phyloP scores from a whole-genome alignment of 2,888 invertebrate genomes.

The Xanthorhoe spadicearia region DNA sequence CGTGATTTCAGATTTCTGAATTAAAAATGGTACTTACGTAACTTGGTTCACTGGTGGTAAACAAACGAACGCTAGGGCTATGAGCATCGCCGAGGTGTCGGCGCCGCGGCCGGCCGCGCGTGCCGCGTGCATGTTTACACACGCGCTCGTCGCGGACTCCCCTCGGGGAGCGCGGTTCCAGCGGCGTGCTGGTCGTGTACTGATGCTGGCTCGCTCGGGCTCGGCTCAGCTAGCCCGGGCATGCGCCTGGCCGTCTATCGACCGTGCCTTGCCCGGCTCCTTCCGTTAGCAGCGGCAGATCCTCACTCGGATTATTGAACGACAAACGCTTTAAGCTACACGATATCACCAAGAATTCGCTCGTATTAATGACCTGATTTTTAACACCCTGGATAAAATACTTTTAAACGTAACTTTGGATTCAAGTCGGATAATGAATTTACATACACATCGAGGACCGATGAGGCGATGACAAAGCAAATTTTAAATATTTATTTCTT shows the following conservation, averaged over 20 bases:
- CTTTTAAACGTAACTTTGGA: too few relatives aligned
- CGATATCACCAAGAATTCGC: slow-evolving; percentile 53
- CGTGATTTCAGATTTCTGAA: slow-evolving; percentile 42
- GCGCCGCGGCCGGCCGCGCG: slow-evolving; percentile 66
- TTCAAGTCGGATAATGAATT: too few relatives aligned
- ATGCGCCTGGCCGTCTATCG: slow-evolving; percentile 70
- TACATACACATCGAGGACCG: too few relatives aligned
- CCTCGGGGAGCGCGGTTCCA: slow-evolving; percentile 67
- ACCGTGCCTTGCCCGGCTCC: slow-evolving; percentile 66
- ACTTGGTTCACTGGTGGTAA: slow-evolving; percentile 71
- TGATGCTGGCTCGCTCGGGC: slow-evolving; percentile 50
- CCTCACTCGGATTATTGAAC: slow-evolving; percentile 66
- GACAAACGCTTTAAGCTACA: slow-evolving; percentile 54
- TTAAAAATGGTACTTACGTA: slow-evolving; percentile 67
- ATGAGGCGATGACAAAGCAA: too few relatives aligned
- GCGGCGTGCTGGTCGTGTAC: slow-evolving; percentile 77
- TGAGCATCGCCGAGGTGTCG: slow-evolving; percentile 70
- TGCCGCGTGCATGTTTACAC: slow-evolving; percentile 66
- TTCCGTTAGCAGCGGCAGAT: slow-evolving; percentile 64
- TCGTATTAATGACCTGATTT: slow-evolving; percentile 53
- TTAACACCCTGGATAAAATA: slow-evolving; percentile 10
- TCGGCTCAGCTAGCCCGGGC: slow-evolving; percentile 61
- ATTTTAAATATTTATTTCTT: too few relatives aligned
- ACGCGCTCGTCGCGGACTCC: slow-evolving; percentile 57
- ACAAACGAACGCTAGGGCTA: slow-evolving; percentile 71